Base-by-base conservation (phyloP, 2,888 invertebrate species). In the Drosophila parthenogenetica region DNA sequence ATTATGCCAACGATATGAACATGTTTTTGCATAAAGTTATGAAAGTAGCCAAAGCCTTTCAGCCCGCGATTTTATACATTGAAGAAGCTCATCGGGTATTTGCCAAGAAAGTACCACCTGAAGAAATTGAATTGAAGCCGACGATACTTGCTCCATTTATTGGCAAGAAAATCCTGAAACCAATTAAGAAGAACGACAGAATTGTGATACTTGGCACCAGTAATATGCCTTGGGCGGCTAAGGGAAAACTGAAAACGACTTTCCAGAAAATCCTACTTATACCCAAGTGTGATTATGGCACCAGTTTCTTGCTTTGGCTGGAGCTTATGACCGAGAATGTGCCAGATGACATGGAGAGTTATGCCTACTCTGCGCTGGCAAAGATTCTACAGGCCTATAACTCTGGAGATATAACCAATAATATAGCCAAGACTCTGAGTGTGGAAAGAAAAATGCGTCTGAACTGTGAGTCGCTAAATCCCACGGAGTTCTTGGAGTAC, bases 1-100 rank as follows among this genome's bases (percentile, higher is more conserved):
- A 93, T 80, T 95, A 94, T 83, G 94, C 94, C 80, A 93, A 94
- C 19, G 93, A 95, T 0, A 90, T 95, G 19, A 94, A 94, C 66
- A 94, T 95, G 93, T 92, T 95, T 39, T 90, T 94, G 59, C 94
- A 95, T 87, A 90, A 95, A 5, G 92, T 95, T 13, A 93, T 93
- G 78, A 95, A 95, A 93, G 94, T 94, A 66, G 92, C 93, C 0
- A 91, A 93, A 75, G 92, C 94, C 5, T 88, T 95, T 45, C 94
- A 95, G 78, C 95, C 95, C 0, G 92, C 94, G 2, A 93, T 95
- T 3, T 91, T 95, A 50, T 93, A 93, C 69, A 93, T 95, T 50
- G 93, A 94, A 60, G 92, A 93, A 48, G 93, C 93, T 0, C 94
- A 94, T 75, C 92, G 93, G 53, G 93, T 94, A 72, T 95, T 94